Evolutionary conservation across 2,888 invertebrate species (phyloP).

Genomic region (Chirona hameri): DNA sequence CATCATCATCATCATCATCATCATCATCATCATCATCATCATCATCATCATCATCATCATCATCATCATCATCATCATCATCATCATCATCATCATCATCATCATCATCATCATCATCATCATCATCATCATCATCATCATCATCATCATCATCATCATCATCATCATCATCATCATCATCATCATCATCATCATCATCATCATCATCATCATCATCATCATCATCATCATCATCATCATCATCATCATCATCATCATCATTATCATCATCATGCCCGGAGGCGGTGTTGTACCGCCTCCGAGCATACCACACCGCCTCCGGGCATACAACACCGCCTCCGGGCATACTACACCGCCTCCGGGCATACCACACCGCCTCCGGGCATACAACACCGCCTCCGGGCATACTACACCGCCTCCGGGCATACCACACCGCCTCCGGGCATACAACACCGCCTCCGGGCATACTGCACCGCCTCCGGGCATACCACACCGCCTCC

Average conservation of each 20-base stretch:
- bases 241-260: conserved; percentile 22
- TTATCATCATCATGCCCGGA: conserved; percentile 4
- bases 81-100: conserved; percentile 22
- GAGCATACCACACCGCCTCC: too few species aligned
- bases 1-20: conserved; percentile 22
- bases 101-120: conserved; percentile 22
- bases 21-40: conserved; percentile 22
- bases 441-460: too few species aligned
- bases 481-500: too few species aligned
- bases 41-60: conserved; percentile 22
- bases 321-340: too few species aligned
- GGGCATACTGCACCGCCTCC: too few species aligned
- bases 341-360: too few species aligned
- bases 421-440: too few species aligned
- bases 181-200: conserved; percentile 22
- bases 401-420: too few species aligned
- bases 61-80: conserved; percentile 22
- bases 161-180: conserved; percentile 22
- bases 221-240: conserved; percentile 22
- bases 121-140: conserved; percentile 22
- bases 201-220: conserved; percentile 22
- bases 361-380: too few species aligned
- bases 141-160: conserved; percentile 22
- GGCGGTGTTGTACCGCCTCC: too few species aligned
- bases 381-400: too few species aligned